Evolutionary conservation across 1,140 invertebrate genomes (phyloP), one percentile per base, ranked within the genome.

Genomic region (Acyrthosiphon pisum): DNA sequence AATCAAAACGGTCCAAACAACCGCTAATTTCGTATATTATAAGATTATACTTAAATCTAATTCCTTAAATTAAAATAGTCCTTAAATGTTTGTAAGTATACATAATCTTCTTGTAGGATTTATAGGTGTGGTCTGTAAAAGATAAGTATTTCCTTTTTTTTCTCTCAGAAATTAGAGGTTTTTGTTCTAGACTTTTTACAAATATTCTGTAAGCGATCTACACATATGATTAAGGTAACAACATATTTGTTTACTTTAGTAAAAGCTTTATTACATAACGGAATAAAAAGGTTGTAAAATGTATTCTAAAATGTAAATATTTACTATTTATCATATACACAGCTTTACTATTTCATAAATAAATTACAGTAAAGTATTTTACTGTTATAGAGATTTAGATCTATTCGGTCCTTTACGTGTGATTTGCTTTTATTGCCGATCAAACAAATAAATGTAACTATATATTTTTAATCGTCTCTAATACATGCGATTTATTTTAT

Each of bases 171-270:
- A 56, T 56, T 9, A n/a, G 23, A 37, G 46, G 2, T 37, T 37
- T 88, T 89, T 89, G 7, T 89, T 14, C 9, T 35, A 23, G 23
- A 53, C 41, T 26, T 88, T 53, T 26, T 41, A 35, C 48, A 53
- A 89, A 56, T 53, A 89, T 44, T 50, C 8, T 89, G 14, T 37
- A 6, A 37, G 9, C 18, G 48, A 37, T 60, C 44, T 44, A 7
- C 60, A 20, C 1, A 7, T 68, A 90, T 90, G 37, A 46, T 90
- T 41, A 44, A 90, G 68, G 26, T 90, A 20, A 6, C 60, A 44
- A 90, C 6, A 35, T n/a, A 46, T 90, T 44, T 90, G 53, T 90
- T 68, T 90, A 22, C 56, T n/a, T 68, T n/a, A 30, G 37, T 68
- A 68, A 90, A 68, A 90, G 89, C 37, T 90, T 44, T 90, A 90